A percentile compares a stretch with the other conserved stretches of the same genome.
Conservation (phyloP, 2,888 invertebrate species). For the Pheosia tremula region DNA sequence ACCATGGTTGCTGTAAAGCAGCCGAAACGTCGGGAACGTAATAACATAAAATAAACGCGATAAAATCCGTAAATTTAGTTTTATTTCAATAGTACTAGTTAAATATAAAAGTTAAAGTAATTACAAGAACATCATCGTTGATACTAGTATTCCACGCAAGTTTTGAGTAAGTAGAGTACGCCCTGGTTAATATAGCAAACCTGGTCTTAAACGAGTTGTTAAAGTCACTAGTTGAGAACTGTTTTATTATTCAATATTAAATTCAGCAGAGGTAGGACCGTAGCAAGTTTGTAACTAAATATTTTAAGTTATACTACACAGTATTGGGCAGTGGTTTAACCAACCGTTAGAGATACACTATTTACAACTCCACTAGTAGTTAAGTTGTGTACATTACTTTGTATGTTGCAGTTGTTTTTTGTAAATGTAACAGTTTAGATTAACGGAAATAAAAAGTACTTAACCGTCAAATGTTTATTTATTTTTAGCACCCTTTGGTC, state of each 20-base stretch:
- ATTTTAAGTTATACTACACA: conserved; percentile 72
- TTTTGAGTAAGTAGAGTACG: conserved; percentile 41
- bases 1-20: too few species aligned
- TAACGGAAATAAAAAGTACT: too few species aligned
- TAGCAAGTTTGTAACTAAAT: conserved; percentile 79
- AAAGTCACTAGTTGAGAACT: conserved; percentile 76
- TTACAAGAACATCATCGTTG: conserved; percentile 25
- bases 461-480: too few species aligned
- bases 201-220: conserved; percentile 74
- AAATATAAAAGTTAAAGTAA: conserved; percentile 4
- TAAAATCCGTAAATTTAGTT: too few species aligned
- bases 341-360: conserved; percentile 44
- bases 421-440: too few species aligned
- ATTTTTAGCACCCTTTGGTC: too few species aligned
- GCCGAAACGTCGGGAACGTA: too few species aligned
- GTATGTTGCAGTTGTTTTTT: too few species aligned
- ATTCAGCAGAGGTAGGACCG: conserved; percentile 75
- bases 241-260: conserved; percentile 83
- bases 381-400: not conserved
- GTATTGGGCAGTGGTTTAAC: conserved; percentile 45
- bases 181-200: conserved; percentile 67
- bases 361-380: not conserved
- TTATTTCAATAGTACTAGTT: too few species aligned
- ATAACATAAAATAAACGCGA: too few species aligned
- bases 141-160: conserved; percentile 46